phyloP scores from a whole-genome alignment of 2,113 vertebrate species.

The Nanorana parkeri region DNA sequence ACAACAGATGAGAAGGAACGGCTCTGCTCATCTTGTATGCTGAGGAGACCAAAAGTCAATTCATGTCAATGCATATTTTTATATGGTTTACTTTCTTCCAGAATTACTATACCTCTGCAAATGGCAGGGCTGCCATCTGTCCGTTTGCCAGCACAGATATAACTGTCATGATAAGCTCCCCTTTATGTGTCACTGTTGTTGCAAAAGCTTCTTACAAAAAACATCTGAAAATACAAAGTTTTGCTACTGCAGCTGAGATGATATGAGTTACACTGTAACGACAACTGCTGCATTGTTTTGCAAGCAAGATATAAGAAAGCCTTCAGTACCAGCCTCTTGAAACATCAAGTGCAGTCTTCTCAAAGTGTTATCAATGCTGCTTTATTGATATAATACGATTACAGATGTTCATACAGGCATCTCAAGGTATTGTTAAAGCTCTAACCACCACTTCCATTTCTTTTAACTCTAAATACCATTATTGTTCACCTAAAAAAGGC shows the following conservation, averaged over 20 bases:
- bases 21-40: no score
- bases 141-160: no score
- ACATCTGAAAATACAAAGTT: background rate
- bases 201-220: no score
- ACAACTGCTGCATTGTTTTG: slow-evolving; percentile 10
- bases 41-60: no score
- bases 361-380: slow-evolving; percentile 22
- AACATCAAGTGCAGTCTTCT: background rate
- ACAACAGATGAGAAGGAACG: no score
- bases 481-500: slow-evolving; percentile 7
- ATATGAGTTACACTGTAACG: slow-evolving; percentile 1
- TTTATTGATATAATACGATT: slow-evolving; percentile 45
- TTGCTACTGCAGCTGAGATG: background rate
- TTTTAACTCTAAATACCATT: slow-evolving; percentile 43
- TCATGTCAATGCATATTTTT: no score
- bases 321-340: background rate
- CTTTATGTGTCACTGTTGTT: no score
- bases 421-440: slow-evolving; percentile 39
- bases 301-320: background rate
- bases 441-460: slow-evolving; percentile 21
- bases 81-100: no score
- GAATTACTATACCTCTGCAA: no score
- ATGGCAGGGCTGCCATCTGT: no score
- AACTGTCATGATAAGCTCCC: no score
- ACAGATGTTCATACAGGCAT: slow-evolving; percentile 5